phyloP scores from a whole-genome alignment of 2,113 vertebrate genomes.

The Syngnathoides biaculeatus region DNA sequence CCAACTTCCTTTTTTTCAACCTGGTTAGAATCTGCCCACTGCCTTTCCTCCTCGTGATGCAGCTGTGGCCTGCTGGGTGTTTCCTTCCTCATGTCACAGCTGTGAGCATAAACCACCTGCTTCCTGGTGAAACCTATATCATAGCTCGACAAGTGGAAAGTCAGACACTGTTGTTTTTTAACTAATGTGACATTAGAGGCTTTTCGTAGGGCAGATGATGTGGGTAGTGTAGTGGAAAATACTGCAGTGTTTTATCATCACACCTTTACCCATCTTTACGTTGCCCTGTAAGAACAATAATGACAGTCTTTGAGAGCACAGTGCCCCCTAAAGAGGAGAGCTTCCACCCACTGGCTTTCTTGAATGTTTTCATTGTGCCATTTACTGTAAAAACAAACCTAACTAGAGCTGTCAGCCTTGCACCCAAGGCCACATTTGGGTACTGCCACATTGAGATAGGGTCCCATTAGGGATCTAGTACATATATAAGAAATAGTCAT shows the following conservation, averaged over 20 bases:
- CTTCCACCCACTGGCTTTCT: not conserved
- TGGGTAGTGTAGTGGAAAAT: not conserved
- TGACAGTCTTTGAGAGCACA: not conserved
- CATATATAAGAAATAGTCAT: not conserved
- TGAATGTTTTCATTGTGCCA: not conserved
- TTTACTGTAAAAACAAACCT: not conserved
- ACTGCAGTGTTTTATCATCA: not conserved
- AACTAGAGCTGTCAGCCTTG: no score
- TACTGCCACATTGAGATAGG: no score
- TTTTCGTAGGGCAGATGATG: not conserved
- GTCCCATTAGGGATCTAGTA: no score
- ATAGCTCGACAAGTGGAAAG: conserved; percentile 14
- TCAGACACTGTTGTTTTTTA: conserved; percentile 8
- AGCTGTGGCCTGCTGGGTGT: not conserved
- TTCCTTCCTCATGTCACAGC: conserved; percentile 13
- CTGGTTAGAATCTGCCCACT: not conserved
- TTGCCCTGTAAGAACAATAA: not conserved
- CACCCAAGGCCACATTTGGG: no score
- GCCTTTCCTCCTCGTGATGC: not conserved
- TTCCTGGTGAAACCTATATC: conserved; percentile 9
- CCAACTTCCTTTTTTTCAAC: not conserved
- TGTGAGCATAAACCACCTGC: conserved; percentile 5
- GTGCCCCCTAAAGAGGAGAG: not conserved
- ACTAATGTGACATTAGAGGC: not conserved
- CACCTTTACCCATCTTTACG: not conserved